Evolutionary conservation across 2,888 invertebrate species (phyloP).

Genomic region (Lampropteryx suffumata): DNA sequence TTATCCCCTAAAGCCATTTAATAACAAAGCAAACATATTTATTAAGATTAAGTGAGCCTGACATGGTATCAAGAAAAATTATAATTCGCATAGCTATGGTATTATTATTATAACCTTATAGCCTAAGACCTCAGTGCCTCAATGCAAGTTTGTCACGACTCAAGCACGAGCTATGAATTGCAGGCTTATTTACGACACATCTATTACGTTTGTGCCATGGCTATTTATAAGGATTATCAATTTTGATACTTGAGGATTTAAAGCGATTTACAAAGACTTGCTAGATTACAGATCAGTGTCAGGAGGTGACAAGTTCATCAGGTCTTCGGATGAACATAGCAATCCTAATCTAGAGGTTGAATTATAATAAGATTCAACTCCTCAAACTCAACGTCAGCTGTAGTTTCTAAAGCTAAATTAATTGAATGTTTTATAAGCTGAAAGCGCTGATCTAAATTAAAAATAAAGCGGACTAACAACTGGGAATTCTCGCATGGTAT

Average conservation of each 20-base stretch:
- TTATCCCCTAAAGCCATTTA: too few relatives aligned
- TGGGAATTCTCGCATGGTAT: too few relatives aligned
- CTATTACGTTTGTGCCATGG: constrained; percentile 4
- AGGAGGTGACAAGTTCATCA: constrained; percentile 2
- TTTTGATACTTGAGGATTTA: constrained; percentile 14
- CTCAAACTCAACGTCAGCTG: too few relatives aligned
- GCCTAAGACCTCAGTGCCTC: constrained; percentile 12
- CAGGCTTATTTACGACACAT: constrained; percentile 19
- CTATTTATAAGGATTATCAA: constrained; percentile 25
- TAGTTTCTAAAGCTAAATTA: too few relatives aligned
- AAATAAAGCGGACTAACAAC: too few relatives aligned
- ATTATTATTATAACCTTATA: constrained; percentile 12
- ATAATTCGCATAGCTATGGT: not conserved
- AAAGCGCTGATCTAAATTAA: too few relatives aligned
- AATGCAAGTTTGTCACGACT: constrained; percentile 23
- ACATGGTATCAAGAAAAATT: too few relatives aligned
- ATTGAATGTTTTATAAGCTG: too few relatives aligned
- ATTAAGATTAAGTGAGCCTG: too few relatives aligned
- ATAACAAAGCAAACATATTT: too few relatives aligned
- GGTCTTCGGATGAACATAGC: not conserved
- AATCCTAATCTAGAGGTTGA: too few relatives aligned
- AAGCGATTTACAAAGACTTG: not conserved
- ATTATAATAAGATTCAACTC: too few relatives aligned
- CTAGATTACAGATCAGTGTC: not conserved
- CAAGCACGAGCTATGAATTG: constrained; percentile 11